A percentile compares a stretch with the other conserved stretches of the same genome.
Conservation (phyloP, 2,888 invertebrate species). For the Orthonevra nobilis region DNA sequence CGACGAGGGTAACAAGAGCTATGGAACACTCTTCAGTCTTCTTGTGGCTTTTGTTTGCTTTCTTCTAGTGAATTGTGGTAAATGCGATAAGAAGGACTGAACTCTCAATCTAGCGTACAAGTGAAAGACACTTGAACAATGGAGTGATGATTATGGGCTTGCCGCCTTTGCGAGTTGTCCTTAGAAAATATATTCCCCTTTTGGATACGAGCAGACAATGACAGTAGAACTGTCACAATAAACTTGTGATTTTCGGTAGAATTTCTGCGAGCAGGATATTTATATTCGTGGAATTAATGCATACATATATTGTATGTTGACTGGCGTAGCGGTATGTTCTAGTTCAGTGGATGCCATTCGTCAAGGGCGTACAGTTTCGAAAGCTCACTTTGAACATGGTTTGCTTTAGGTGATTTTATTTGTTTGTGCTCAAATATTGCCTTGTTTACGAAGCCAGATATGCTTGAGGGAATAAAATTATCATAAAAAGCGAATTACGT, state of each 20-base stretch:
- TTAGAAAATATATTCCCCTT: constrained; percentile 8
- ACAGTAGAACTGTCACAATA: constrained; percentile 21
- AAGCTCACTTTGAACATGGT: constrained; percentile 12
- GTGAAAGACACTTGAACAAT: constrained; percentile 6
- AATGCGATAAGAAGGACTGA: constrained; percentile 25
- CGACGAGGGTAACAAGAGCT: background rate
- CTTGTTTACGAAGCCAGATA: constrained; percentile 16
- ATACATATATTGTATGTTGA: too few relatives aligned
- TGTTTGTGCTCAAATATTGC: background rate
- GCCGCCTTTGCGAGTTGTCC: constrained; percentile 9
- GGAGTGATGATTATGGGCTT: constrained; percentile 5
- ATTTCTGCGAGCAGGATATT: constrained; percentile 14
- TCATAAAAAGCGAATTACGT: too few relatives aligned
- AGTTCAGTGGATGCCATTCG: background rate
- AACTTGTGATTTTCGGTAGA: constrained; percentile 24
- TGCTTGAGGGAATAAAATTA: constrained; percentile 1
- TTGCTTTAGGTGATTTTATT: constrained; percentile 6
- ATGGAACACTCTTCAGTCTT: background rate
- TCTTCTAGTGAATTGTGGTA: constrained; percentile 14
- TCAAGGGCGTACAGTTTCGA: constrained; percentile 16
- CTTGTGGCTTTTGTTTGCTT: constrained; percentile 3
- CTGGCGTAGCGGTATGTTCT: background rate
- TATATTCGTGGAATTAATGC: background rate
- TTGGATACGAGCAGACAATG: constrained; percentile 4
- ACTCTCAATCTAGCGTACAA: constrained; percentile 7